Evolutionary conservation across 2,113 vertebrate genomes (phyloP).

Genomic region (Scolopax mira): DNA sequence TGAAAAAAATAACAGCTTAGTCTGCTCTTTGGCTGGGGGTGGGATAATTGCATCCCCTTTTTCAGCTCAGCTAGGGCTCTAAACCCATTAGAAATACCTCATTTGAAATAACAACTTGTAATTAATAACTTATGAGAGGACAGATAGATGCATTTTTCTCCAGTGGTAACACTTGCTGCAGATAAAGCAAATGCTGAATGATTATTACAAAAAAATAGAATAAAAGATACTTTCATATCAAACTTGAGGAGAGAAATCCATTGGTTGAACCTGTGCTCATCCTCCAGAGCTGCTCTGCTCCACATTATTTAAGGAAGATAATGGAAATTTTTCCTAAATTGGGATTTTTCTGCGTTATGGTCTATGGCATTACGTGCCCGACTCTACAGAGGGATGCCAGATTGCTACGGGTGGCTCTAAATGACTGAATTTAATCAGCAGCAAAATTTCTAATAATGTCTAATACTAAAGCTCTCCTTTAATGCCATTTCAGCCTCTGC

Average conservation of each 20-base stretch:
- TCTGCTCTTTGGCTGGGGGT: not conserved
- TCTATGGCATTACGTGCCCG: not conserved
- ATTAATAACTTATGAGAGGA: not conserved
- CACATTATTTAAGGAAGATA: not conserved
- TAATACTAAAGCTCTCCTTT: not conserved
- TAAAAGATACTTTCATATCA: not conserved
- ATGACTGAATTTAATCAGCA: not conserved
- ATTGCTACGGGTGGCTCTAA: not conserved
- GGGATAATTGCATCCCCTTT: not conserved
- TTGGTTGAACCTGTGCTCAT: not conserved
- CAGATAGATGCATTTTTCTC: not conserved
- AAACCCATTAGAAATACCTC: not conserved
- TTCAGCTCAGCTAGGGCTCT: not conserved
- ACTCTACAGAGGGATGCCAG: not conserved
- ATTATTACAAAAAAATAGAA: not conserved
- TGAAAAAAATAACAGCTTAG: not conserved
- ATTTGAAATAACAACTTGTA: slow-evolving; percentile 17
- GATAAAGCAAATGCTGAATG: not conserved
- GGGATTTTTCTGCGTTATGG: not conserved
- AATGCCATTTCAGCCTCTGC: not conserved
- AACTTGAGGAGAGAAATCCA: not conserved
- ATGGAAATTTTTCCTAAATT: not conserved
- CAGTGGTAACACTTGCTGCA: not conserved
- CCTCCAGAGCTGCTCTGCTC: not conserved
- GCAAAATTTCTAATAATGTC: not conserved